These are phyloP conservation scores for Aleiodes alternator DNA, from an alignment of 2,888 invertebrate genomes.

Conservation along the genomic window DNA sequence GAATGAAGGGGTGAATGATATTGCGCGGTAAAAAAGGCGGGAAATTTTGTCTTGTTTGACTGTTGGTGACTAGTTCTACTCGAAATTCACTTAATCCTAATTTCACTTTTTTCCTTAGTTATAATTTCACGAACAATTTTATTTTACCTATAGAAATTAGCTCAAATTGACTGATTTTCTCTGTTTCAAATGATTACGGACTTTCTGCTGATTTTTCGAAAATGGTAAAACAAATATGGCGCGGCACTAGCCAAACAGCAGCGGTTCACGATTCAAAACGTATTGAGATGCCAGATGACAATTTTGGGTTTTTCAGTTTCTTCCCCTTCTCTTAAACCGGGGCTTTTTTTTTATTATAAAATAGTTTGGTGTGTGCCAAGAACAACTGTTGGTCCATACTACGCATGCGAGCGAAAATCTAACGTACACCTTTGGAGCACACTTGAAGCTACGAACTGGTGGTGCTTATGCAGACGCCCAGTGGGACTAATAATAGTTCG, in stretches of 20 bases:
- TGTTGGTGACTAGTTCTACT: too few relatives aligned
- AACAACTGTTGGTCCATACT: slow-evolving; percentile 38
- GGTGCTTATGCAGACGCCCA: slow-evolving; percentile 24
- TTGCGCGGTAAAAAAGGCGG: neutral
- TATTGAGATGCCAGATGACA: slow-evolving; percentile 65
- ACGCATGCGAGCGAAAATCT: slow-evolving; percentile 35
- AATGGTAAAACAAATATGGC: slow-evolving; percentile 66
- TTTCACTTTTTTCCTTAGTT: too few relatives aligned
- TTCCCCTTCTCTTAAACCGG: neutral
- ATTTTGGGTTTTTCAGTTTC: slow-evolving; percentile 53
- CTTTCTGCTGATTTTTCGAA: slow-evolving; percentile 9
- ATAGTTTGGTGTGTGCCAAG: slow-evolving; percentile 14
- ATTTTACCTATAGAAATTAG: too few relatives aligned
- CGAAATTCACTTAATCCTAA: too few relatives aligned
- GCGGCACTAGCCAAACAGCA: slow-evolving; percentile 77
- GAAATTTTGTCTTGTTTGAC: slow-evolving; percentile 10
- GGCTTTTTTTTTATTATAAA: neutral
- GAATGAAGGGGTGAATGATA: too few relatives aligned
- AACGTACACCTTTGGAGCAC: neutral
- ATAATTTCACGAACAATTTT: too few relatives aligned
- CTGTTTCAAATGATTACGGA: neutral
- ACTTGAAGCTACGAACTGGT: slow-evolving; percentile 14
- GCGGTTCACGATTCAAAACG: slow-evolving; percentile 75
- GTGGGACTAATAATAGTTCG: slow-evolving; percentile 14
- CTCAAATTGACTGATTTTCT: slow-evolving; percentile 5